Evolutionary conservation across 2,888 invertebrate species (phyloP).

Genomic region (Seira musarum): DNA sequence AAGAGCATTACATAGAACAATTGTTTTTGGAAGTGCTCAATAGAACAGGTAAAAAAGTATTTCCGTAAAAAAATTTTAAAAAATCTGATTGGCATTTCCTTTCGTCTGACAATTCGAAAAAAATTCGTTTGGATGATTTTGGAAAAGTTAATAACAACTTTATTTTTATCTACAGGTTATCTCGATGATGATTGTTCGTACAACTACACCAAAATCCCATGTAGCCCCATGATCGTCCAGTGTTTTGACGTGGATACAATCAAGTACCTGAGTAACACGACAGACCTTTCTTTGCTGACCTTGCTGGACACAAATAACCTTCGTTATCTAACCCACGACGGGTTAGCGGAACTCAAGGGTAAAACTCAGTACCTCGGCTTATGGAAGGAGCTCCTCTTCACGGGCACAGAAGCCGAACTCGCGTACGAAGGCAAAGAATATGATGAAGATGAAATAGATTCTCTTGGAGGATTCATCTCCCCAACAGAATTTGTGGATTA

Average conservation of each 20-base stretch:
- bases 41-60: conserved; percentile 59
- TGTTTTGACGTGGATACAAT: conserved; percentile 55
- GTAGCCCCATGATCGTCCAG: conserved; percentile 61
- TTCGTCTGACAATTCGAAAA: no score
- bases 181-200: conserved; percentile 10
- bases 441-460: conserved; percentile 44
- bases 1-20: conserved; percentile 50
- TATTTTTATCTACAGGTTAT: no score
- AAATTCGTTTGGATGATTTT: no score
- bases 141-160: no score
- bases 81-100: no score
- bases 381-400: conserved; percentile 62
- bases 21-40: conserved; percentile 36
- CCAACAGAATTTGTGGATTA: conserved; percentile 47
- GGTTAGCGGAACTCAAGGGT: conserved; percentile 36
- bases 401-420: conserved; percentile 37
- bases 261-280: conserved; percentile 41
- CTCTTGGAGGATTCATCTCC: conserved; percentile 64
- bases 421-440: conserved; percentile 32
- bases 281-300: conserved; percentile 42
- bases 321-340: conserved; percentile 49
- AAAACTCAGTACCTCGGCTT: conserved; percentile 47
- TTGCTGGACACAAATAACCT: conserved; percentile 53
- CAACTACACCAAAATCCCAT: conserved; percentile 41
- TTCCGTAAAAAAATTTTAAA: no score